Percentiles rank a stretch among this genome's conserved stretches.
Evolutionary conservation across 2,797 vertebrate genomes (phyloP).

Genomic region (Channa striata): DNA sequence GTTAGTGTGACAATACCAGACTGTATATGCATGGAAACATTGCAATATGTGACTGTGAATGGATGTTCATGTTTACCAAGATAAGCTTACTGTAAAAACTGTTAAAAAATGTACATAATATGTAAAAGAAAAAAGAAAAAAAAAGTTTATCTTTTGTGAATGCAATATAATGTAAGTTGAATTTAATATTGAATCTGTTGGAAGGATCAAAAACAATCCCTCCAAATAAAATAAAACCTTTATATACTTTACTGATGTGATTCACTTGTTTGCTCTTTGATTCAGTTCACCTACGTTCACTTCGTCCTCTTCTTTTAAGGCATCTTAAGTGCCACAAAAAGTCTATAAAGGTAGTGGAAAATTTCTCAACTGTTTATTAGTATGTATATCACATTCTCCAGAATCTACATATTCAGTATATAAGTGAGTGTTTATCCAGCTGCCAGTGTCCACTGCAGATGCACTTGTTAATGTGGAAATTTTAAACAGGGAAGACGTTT

Average conservation of each 20-base stretch:
- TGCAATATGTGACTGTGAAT: conserved; percentile 54
- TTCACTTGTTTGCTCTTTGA: not conserved
- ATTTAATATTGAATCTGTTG: conserved; percentile 84
- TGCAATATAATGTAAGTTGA: conserved; percentile 86
- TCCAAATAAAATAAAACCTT: conserved; percentile 62
- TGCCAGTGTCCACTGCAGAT: too few species aligned
- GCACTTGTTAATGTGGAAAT: too few species aligned
- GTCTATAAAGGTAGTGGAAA: too few species aligned
- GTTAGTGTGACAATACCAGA: conserved; percentile 52
- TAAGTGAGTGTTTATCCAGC: too few species aligned
- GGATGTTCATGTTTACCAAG: conserved; percentile 65
- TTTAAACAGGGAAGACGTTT: too few species aligned
- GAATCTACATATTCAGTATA: too few species aligned
- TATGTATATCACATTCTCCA: too few species aligned
- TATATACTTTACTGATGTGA: conserved; percentile 23
- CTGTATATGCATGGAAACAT: conserved; percentile 67
- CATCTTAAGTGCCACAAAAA: too few species aligned
- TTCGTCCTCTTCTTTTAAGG: too few species aligned
- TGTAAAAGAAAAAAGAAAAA: conserved; percentile 76
- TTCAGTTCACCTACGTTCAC: too few species aligned
- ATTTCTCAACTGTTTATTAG: too few species aligned
- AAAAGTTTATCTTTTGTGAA: conserved; percentile 80
- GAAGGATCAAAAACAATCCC: conserved; percentile 30
- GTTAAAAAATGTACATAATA: conserved; percentile 85
- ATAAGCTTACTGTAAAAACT: conserved; percentile 80